Conservation (phyloP, 2,888 invertebrate species). For the Dromius quadrimaculatus region DNA sequence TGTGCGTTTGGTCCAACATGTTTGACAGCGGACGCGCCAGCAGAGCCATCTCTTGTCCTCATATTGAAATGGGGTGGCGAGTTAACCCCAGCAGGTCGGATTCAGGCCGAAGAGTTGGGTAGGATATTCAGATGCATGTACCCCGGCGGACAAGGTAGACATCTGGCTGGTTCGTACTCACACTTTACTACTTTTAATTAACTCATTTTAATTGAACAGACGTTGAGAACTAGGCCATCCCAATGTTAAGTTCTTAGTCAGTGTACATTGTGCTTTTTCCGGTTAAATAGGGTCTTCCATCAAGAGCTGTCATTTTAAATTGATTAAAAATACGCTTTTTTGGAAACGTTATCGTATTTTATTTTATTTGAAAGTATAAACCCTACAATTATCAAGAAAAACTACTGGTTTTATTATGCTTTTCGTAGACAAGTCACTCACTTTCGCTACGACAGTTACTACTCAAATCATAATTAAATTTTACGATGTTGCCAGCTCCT, state of each 20-base stretch:
- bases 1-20: slow-evolving; percentile 33
- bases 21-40: slow-evolving; percentile 79
- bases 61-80: slow-evolving; percentile 99
- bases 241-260: slow-evolving; percentile 16
- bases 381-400: too few relatives aligned
- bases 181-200: slow-evolving; percentile 62
- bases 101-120: slow-evolving; percentile 97
- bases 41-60: slow-evolving; percentile 93
- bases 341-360: too few relatives aligned
- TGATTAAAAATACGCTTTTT: too few relatives aligned
- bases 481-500: too few relatives aligned
- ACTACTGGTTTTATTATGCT: too few relatives aligned
- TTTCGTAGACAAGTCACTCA: too few relatives aligned
- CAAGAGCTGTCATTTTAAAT: too few relatives aligned
- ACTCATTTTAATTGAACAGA: slow-evolving; percentile 29
- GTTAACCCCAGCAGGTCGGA: slow-evolving; percentile 96
- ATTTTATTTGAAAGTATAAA: too few relatives aligned
- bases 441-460: too few relatives aligned
- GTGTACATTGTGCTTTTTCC: slow-evolving; percentile 15
- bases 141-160: slow-evolving; percentile 95
- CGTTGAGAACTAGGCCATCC: background rate
- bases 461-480: too few relatives aligned
- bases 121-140: slow-evolving; percentile 99
- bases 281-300: too few relatives aligned
- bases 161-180: slow-evolving; percentile 77